These are phyloP conservation scores for Uloborus diversus DNA, from an alignment of 1,140 invertebrate genomes.

Conservation along the genomic window DNA sequence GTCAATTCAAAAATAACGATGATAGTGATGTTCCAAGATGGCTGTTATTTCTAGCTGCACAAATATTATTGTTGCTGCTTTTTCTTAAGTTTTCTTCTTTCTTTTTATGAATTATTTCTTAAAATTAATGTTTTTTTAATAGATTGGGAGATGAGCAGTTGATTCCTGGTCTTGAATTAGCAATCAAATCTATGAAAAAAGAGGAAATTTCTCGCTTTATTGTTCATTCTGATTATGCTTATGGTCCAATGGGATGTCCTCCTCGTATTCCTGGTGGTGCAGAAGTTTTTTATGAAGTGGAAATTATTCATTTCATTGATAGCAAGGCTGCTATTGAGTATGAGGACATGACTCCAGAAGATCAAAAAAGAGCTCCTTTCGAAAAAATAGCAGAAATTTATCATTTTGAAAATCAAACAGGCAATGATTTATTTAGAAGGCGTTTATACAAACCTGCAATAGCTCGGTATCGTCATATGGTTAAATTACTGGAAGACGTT, in stretches of 20 bases:
- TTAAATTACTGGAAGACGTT: constrained; percentile 69
- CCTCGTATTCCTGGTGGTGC: constrained; percentile 73
- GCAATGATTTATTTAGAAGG: constrained; percentile 58
- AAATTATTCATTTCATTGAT: constrained; percentile 40
- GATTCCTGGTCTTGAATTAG: constrained; percentile 75
- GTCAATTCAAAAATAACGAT: too few species aligned
- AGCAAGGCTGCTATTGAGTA: constrained; percentile 34
- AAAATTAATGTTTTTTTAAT: constrained; percentile 23
- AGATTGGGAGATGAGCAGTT: constrained; percentile 68
- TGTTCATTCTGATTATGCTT: constrained; percentile 74
- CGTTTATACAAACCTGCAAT: constrained; percentile 28
- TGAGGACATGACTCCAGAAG: constrained; percentile 40
- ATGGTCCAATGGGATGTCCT: constrained; percentile 72
- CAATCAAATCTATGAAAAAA: constrained; percentile 72
- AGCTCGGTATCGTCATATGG: constrained; percentile 69
- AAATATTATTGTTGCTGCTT: too few species aligned
- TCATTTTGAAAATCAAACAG: constrained; percentile 60
- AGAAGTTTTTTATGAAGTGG: constrained; percentile 57
- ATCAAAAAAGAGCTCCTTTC: constrained; percentile 33
- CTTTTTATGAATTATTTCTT: constrained; percentile 47
- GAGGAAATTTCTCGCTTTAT: constrained; percentile 75
- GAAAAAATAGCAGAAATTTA: constrained; percentile 29
- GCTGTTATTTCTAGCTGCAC: too few species aligned
- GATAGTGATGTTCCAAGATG: too few species aligned
- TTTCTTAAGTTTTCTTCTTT: background rate